Evolutionary conservation across 2,888 invertebrate species (phyloP).

Genomic region (Ennomos quercinarius): DNA sequence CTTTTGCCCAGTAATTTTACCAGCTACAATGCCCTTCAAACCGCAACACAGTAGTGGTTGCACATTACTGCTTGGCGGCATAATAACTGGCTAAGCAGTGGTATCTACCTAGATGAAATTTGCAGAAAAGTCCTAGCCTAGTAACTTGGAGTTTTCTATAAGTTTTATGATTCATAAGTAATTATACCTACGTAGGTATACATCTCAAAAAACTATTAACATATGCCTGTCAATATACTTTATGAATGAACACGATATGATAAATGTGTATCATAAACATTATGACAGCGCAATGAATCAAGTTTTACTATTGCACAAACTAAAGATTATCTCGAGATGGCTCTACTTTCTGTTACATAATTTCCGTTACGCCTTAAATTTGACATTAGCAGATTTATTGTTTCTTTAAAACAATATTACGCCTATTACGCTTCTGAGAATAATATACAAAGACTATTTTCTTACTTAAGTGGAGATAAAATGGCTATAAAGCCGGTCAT

Average conservation of each 20-base stretch:
- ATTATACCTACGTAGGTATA: too few relatives aligned
- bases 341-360: constrained; percentile 18
- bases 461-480: not conserved
- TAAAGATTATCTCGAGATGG: constrained; percentile 16
- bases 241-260: constrained; percentile 29
- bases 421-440: constrained; percentile 8
- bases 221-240: constrained; percentile 9
- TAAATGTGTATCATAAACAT: constrained; percentile 19
- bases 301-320: constrained; percentile 8
- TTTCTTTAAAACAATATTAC: constrained; percentile 16
- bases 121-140: too few relatives aligned
- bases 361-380: constrained; percentile 32
- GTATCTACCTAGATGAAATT: too few relatives aligned
- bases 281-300: constrained; percentile 23
- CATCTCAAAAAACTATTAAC: not conserved
- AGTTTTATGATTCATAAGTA: constrained; percentile 1
- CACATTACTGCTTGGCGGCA: too few relatives aligned
- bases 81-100: too few relatives aligned
- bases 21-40: too few relatives aligned
- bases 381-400: constrained; percentile 38
- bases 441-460: not conserved
- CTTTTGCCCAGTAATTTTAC: too few relatives aligned
- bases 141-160: too few relatives aligned
- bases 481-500: constrained; percentile 4
- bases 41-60: too few relatives aligned